Base-by-base conservation (phyloP, 2,797 vertebrate species). In the Coilia nasus region DNA sequence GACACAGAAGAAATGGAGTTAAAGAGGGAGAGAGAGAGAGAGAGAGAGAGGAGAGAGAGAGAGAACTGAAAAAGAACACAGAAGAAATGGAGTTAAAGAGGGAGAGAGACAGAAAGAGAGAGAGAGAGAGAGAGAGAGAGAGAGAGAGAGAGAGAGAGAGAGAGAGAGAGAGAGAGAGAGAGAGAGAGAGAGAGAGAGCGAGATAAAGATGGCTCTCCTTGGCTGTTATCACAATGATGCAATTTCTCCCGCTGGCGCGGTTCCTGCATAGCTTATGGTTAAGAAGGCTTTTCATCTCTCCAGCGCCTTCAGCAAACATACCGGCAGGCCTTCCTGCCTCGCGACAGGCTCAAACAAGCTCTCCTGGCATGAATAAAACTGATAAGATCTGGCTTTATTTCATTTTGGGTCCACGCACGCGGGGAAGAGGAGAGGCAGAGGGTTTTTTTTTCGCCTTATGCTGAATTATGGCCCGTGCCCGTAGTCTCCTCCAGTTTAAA, bases 231-330 rank as follows among this genome's bases (percentile, higher is more conserved):
- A 94, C 89, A 88, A 93, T 92, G 92, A 93, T 95, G 93, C 94
- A 93, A 95, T 95, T 95, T 92, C 93, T 93, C 92, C 92, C 93
- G 89, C 91, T 95, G 95, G 95, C 94, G 93, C 87, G 75, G 92
- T 91, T 95, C 94, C 93, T 93, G 93, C 94, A 95, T 95, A 94
- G 94, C 94, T 95, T 95, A 94, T 94, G 94, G 93, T 95, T 94
- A 95, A 95, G 94, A n/a, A 92, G 92, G 92, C 92, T 94, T 95
- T 95, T 95, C 94, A 95, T 96, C 94, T 94, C 89, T 91, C 91
- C 93, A 93, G 90, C 90, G 93, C 95, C 94, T 96, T 93, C 89
- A 96, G 94, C 94, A 94, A 93, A 90, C 88, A 91, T 86, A 88
- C 87, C 87, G 87, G 86, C 88, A 90, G 94, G 93, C 94, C 92